Evolutionary conservation across 2,888 invertebrate genomes (phyloP).

Genomic region (Nebria brevicollis): DNA sequence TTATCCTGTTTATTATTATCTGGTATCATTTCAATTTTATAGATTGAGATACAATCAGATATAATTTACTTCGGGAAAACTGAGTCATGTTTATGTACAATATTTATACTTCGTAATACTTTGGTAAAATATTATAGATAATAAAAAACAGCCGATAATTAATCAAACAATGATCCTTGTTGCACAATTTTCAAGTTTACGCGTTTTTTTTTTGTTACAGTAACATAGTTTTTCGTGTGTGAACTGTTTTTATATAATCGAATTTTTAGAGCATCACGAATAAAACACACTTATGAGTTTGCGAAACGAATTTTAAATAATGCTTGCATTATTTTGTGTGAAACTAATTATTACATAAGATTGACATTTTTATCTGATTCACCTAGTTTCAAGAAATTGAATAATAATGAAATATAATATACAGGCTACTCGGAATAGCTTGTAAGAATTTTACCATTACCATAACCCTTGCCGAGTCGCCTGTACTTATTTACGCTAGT

Average conservation of each 20-base stretch:
- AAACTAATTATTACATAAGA: background rate
- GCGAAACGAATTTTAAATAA: background rate
- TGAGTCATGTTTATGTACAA: background rate
- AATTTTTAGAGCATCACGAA: slow-evolving; percentile 1
- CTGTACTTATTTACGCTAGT: background rate
- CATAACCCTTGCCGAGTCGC: too few species aligned
- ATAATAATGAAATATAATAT: background rate
- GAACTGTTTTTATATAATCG: background rate
- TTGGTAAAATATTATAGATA: background rate
- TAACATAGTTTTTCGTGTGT: background rate
- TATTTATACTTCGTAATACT: background rate
- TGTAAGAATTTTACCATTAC: too few species aligned
- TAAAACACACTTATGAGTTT: background rate
- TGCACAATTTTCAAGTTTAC: background rate
- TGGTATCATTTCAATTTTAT: too few species aligned
- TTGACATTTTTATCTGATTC: background rate
- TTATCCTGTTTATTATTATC: too few species aligned
- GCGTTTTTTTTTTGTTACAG: background rate
- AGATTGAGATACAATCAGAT: too few species aligned
- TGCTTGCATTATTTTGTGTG: background rate
- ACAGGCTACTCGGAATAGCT: too few species aligned
- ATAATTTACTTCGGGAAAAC: too few species aligned
- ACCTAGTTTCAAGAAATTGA: background rate
- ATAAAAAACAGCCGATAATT: background rate
- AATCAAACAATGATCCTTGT: background rate